Evolutionary conservation across 2,888 invertebrate species (phyloP).

Genomic region (Linyphia triangularis): DNA sequence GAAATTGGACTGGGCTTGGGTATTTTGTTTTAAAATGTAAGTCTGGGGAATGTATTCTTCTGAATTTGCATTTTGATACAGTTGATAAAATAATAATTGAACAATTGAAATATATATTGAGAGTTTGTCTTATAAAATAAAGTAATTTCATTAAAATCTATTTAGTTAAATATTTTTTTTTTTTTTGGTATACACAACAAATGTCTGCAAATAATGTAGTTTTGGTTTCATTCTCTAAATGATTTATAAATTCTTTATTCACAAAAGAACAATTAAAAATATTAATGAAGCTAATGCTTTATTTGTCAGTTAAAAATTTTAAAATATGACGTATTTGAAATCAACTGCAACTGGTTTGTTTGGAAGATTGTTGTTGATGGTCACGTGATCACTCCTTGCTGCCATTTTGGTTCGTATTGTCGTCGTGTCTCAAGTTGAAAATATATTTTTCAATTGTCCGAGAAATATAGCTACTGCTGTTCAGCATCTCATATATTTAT

Average conservation of each 20-base stretch:
- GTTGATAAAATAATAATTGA: too few relatives aligned
- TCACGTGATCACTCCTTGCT: conserved; percentile 69
- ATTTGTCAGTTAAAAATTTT: background rate
- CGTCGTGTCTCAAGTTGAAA: conserved; percentile 66
- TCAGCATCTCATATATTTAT: conserved; percentile 50
- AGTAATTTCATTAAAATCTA: too few relatives aligned
- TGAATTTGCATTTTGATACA: too few relatives aligned
- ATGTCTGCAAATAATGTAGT: background rate
- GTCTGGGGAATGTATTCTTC: too few relatives aligned
- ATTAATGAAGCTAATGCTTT: background rate
- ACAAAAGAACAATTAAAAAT: background rate
- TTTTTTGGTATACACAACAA: too few relatives aligned
- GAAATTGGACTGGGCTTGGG: too few relatives aligned
- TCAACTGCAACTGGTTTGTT: background rate
- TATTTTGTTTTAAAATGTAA: too few relatives aligned
- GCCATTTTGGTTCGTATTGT: conserved; percentile 73
- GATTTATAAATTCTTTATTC: background rate
- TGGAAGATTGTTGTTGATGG: background rate
- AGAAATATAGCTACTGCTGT: conserved; percentile 23
- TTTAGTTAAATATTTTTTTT: too few relatives aligned
- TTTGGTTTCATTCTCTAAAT: background rate
- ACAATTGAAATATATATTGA: too few relatives aligned
- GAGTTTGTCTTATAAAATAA: too few relatives aligned
- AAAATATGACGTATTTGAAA: background rate
- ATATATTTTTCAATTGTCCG: conserved; percentile 23